Evolutionary conservation across 2,797 vertebrate genomes (phyloP).

Genomic region (Rhinoraja longicauda): DNA sequence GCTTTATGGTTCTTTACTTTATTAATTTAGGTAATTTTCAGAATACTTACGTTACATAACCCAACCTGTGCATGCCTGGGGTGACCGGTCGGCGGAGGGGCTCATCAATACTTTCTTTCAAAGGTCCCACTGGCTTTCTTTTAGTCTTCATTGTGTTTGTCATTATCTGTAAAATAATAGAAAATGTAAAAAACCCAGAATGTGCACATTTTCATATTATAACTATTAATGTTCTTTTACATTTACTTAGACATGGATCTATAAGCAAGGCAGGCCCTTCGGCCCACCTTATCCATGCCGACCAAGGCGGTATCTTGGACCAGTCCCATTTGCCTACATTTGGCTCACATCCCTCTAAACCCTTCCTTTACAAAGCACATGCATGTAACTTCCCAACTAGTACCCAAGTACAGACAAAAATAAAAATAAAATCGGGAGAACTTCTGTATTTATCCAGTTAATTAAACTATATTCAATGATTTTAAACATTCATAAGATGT

Average conservation of each 20-base stretch:
- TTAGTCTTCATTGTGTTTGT: slow-evolving; percentile 76
- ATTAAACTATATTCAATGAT: not conserved
- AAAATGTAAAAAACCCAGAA: not conserved
- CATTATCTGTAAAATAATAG: slow-evolving; percentile 70
- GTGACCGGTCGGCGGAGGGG: slow-evolving; percentile 82
- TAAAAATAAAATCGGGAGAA: not conserved
- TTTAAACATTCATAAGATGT: not conserved
- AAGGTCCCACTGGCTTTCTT: slow-evolving; percentile 55
- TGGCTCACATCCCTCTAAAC: too few relatives aligned
- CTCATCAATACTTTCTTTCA: slow-evolving; percentile 63
- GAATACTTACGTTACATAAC: slow-evolving; percentile 52
- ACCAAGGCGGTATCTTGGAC: too few relatives aligned
- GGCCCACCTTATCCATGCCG: too few relatives aligned
- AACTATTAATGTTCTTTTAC: not conserved
- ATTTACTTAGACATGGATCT: not conserved
- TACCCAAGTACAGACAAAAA: not conserved
- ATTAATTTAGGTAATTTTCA: not conserved
- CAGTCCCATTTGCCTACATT: too few relatives aligned
- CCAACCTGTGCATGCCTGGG: slow-evolving; percentile 65
- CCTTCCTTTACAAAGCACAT: not conserved
- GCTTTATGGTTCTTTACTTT: not conserved
- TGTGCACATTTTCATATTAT: not conserved
- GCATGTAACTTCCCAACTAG: not conserved
- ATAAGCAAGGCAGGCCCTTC: too few relatives aligned
- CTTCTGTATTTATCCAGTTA: not conserved